These are phyloP conservation scores for Pipistrellus pipistrellus DNA, from an alignment of 2,797 vertebrate genomes.

Conservation along the genomic window DNA sequence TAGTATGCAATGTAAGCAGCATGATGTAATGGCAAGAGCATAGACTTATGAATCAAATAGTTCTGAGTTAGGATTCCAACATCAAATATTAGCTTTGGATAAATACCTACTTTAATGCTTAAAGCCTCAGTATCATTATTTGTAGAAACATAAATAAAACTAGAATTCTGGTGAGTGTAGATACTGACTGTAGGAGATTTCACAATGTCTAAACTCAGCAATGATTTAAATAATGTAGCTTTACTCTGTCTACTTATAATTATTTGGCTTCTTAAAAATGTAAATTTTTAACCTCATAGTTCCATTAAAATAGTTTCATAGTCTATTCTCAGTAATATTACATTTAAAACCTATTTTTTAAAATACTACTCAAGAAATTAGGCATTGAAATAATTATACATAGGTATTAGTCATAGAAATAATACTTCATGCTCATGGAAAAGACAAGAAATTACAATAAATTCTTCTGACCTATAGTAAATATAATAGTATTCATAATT, in stretches of 20 bases:
- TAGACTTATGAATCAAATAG: neutral
- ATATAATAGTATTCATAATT: neutral
- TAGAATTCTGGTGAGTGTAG: neutral
- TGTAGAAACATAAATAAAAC: constrained; percentile 4
- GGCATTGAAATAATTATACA: neutral
- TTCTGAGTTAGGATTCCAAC: neutral
- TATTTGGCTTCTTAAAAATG: neutral
- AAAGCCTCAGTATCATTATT: neutral
- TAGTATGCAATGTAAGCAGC: neutral
- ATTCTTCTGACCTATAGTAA: neutral
- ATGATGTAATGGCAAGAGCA: neutral
- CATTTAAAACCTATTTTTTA: neutral
- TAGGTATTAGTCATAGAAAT: neutral
- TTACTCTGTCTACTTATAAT: neutral
- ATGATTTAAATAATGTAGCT: neutral
- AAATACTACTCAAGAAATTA: neutral
- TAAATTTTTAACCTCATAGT: neutral
- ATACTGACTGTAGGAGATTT: neutral
- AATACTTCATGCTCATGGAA: neutral
- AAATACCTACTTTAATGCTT: neutral
- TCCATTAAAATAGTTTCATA: neutral
- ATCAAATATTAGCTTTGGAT: neutral
- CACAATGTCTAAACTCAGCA: neutral
- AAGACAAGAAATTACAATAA: neutral
- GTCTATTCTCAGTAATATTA: neutral